Percentiles rank a stretch among this genome's conserved stretches.
Evolutionary conservation across 2,888 invertebrate genomes (phyloP).

Genomic region (Arge pagana): DNA sequence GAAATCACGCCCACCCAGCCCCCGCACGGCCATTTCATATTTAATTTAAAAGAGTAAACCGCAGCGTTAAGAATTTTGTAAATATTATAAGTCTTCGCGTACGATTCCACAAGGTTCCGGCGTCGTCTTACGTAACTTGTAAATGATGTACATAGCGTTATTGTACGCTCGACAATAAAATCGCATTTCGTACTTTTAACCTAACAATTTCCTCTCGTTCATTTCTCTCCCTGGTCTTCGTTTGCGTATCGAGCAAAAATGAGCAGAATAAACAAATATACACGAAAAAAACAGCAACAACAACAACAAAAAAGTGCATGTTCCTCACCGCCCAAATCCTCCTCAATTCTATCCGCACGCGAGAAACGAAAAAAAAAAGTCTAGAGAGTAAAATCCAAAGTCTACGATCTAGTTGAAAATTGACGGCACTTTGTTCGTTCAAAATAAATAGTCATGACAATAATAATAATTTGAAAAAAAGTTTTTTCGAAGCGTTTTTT

Average conservation of each 20-base stretch:
- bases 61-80: constrained; percentile 38
- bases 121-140: constrained; percentile 31
- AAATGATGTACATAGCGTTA: constrained; percentile 51
- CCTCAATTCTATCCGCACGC: neutral
- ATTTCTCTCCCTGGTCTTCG: constrained; percentile 17
- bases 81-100: constrained; percentile 36
- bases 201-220: constrained; percentile 6
- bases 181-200: constrained; percentile 14
- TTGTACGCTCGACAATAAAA: constrained; percentile 32
- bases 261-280: neutral
- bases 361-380: neutral
- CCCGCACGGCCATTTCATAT: constrained; percentile 16
- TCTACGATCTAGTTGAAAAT: too few relatives aligned
- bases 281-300: neutral
- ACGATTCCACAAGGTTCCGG: constrained; percentile 22
- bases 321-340: constrained; percentile 5
- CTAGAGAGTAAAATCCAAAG: neutral
- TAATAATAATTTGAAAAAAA: too few relatives aligned
- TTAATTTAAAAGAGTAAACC: constrained; percentile 8
- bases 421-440: too few relatives aligned
- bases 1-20: constrained; percentile 10
- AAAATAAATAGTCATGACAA: too few relatives aligned
- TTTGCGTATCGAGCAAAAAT: too few relatives aligned
- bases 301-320: neutral
- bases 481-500: too few relatives aligned